A percentile compares a stretch with the other conserved stretches of the same genome.
These are phyloP conservation scores for Melanotaenia duboulayi DNA, from an alignment of 2,113 vertebrate species.

Conservation along the genomic window DNA sequence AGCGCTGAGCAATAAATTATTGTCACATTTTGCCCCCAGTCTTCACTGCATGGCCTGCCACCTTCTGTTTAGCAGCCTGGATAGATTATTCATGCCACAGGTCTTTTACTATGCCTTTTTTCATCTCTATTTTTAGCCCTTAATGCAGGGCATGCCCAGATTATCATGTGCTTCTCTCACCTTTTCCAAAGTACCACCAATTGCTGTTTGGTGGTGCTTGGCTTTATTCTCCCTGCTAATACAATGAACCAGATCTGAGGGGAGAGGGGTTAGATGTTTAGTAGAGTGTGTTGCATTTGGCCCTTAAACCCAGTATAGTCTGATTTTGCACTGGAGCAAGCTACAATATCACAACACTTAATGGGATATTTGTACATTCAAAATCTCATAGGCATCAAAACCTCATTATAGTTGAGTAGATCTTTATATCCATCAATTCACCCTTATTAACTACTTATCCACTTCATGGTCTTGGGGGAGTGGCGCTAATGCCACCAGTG, in stretches of 20 bases:
- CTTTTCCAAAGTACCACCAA: background rate
- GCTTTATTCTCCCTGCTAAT: background rate
- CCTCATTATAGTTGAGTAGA: slow-evolving; percentile 6
- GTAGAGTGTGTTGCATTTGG: background rate
- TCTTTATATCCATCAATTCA: background rate
- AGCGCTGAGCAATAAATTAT: background rate
- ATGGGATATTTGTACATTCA: background rate
- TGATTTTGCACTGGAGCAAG: slow-evolving; percentile 21
- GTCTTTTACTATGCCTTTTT: slow-evolving; percentile 1
- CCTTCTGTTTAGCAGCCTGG: slow-evolving; percentile 34
- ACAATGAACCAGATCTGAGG: background rate
- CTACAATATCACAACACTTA: background rate
- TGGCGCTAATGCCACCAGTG: background rate
- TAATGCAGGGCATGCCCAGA: background rate
- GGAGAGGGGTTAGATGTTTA: background rate
- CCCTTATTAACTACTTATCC: background rate
- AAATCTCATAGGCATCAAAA: background rate
- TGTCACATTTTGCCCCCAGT: background rate
- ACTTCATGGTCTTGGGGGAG: background rate
- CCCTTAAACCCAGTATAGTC: background rate
- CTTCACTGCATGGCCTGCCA: slow-evolving; percentile 2
- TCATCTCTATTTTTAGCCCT: slow-evolving; percentile 25
- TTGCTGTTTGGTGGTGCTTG: background rate
- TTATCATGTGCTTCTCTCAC: slow-evolving; percentile 3
- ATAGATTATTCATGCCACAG: slow-evolving; percentile 5